phyloP scores from a whole-genome alignment of 2,888 invertebrate species.

The Penaeus monodon region DNA sequence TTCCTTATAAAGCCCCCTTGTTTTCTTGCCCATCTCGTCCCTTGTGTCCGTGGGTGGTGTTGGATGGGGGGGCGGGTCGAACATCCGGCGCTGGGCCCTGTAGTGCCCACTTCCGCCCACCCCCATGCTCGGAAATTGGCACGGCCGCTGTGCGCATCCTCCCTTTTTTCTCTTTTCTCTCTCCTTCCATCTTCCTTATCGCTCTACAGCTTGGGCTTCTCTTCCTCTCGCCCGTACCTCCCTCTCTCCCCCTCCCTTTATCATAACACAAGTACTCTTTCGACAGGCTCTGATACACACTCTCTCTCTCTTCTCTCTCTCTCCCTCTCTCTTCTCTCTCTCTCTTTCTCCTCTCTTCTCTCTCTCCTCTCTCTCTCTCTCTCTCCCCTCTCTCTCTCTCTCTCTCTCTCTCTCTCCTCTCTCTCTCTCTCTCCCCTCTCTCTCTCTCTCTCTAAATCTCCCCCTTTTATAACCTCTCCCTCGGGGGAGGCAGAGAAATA shows the following conservation, averaged over 20 bases:
- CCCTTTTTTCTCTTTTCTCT: neutral
- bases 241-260: neutral
- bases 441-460: neutral
- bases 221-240: neutral
- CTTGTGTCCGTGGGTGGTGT: no score
- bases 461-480: no score
- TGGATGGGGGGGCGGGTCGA: no score
- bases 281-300: no score
- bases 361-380: neutral
- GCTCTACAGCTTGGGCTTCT: neutral
- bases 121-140: slow-evolving; percentile 46
- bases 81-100: slow-evolving; percentile 17
- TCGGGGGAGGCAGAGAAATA: neutral
- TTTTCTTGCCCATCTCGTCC: no score
- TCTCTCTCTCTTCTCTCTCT: neutral
- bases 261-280: neutral
- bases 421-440: neutral
- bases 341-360: no score
- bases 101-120: slow-evolving; percentile 26
- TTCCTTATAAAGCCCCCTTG: no score
- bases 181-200: neutral
- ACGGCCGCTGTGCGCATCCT: slow-evolving; percentile 14
- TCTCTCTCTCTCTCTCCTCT: no score
- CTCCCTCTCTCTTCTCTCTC: no score
- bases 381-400: neutral